Evolutionary conservation across 2,113 vertebrate genomes (phyloP).

Genomic region (Epinephelus cyanopodus): DNA sequence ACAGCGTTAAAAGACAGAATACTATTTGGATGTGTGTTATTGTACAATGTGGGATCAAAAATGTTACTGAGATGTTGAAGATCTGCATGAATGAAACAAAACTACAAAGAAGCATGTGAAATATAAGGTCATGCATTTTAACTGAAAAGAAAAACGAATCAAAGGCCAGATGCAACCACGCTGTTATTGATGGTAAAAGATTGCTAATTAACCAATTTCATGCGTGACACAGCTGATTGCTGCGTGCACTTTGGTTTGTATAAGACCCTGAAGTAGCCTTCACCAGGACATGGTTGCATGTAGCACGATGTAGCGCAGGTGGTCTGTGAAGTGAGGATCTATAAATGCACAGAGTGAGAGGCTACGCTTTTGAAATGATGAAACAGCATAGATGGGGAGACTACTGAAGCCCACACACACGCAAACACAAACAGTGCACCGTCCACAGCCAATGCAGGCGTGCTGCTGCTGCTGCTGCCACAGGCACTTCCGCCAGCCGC

Average conservation of each 20-base stretch:
- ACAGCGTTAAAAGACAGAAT: conserved; percentile 1
- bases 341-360: conserved; percentile 51
- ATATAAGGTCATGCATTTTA: conserved; percentile 56
- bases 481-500: conserved; percentile 11
- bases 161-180: conserved; percentile 81
- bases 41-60: conserved; percentile 35
- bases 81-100: conserved; percentile 43
- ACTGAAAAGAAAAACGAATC: conserved; percentile 29
- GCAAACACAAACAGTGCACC: conserved; percentile 50
- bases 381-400: conserved; percentile 47
- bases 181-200: conserved; percentile 11
- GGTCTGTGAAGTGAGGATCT: conserved; percentile 43
- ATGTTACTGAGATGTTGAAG: conserved; percentile 20
- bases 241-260: conserved; percentile 12
- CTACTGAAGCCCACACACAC: conserved; percentile 65
- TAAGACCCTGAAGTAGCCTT: neutral
- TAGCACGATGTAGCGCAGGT: conserved; percentile 32
- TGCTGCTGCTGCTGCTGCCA: neutral
- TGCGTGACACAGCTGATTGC: neutral
- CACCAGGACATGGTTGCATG: conserved; percentile 77
- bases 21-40: conserved; percentile 16
- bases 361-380: conserved; percentile 58
- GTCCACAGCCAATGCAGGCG: conserved; percentile 37
- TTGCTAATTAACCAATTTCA: conserved; percentile 23
- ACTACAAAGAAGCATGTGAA: conserved; percentile 30